Evolutionary conservation across 1,140 invertebrate species (phyloP).

Genomic region (Drosophila sechellia): DNA sequence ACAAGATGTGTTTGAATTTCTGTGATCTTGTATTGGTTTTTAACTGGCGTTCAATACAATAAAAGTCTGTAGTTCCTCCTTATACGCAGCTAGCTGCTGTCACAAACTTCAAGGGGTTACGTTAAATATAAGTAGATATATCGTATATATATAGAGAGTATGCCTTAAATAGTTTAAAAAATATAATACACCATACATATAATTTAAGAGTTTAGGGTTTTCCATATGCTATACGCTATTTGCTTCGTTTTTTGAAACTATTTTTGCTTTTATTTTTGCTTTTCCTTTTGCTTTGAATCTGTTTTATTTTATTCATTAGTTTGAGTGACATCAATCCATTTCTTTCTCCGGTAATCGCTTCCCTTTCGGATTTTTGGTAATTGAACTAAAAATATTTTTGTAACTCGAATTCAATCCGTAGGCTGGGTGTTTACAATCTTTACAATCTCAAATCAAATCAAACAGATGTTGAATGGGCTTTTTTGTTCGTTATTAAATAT

Average conservation of each 20-base stretch:
- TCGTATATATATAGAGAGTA: slow-evolving; percentile 74
- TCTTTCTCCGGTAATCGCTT: slow-evolving; percentile 25
- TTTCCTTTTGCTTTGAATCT: slow-evolving; percentile 30
- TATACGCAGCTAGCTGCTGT: slow-evolving; percentile 50
- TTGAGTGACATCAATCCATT: slow-evolving; percentile 19
- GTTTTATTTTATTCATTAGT: slow-evolving; percentile 2
- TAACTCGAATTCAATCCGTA: slow-evolving; percentile 24
- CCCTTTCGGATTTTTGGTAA: slow-evolving; percentile 64
- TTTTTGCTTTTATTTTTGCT: slow-evolving; percentile 28
- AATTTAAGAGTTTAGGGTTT: slow-evolving; percentile 75
- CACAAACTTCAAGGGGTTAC: slow-evolving; percentile 47
- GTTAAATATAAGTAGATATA: slow-evolving; percentile 75
- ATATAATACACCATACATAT: slow-evolving; percentile 83
- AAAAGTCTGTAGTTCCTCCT: slow-evolving; percentile 49
- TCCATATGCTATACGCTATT: slow-evolving; percentile 66
- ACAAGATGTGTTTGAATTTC: slow-evolving; percentile 23
- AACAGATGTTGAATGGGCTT: slow-evolving; percentile 48
- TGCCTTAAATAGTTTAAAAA: slow-evolving; percentile 80
- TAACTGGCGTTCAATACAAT: slow-evolving; percentile 36
- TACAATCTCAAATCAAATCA: slow-evolving; percentile 47
- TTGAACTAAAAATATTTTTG: slow-evolving; percentile 56
- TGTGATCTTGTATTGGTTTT: slow-evolving; percentile 44
- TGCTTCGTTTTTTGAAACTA: slow-evolving; percentile 35
- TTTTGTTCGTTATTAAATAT: slow-evolving; percentile 13
- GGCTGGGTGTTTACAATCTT: slow-evolving; percentile 10